Evolutionary conservation across 2,797 vertebrate genomes (phyloP), one percentile per base, ranked within the genome.

Genomic region (Phaenicophaeus curvirostris): DNA sequence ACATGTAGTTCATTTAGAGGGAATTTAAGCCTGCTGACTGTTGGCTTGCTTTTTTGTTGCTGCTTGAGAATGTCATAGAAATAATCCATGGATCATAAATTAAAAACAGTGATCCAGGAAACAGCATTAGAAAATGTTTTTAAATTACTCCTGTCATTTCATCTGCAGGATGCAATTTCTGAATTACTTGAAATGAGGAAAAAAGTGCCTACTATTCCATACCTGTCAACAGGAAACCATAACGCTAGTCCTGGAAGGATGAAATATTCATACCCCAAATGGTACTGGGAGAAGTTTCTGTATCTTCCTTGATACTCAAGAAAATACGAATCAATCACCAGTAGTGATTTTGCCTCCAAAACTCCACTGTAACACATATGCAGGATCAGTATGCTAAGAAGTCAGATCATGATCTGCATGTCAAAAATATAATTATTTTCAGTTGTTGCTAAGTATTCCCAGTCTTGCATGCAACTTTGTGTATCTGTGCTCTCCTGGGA

Each of bases 401-500:
- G 24, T 57, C 50, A 90, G 21, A 24, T 75, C 54, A 81, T 58
- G 15, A 63, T 57, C 25, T 84, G 19, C 24, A 21, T 25, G 35
- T 90, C 57, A 92, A 81, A 93, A 69, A 18, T 33, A 72, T 30
- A 89, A 58, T 14, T 54, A n/a, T 69, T 92, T 91, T 73, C 74
- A 77, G 44, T 53, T 79, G 20, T 73, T 90, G 28, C 25, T 93
- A 21, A 5, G n/a, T 62, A 77, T 44, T 65, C 41, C 50, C 50
- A 41, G 24, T 25, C 31, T 46, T 51, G 8, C 55, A 28, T 0
- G 0, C 12, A 21, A 76, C 28, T 74, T 48, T 74, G 46, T 46
- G 9, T 33, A 31, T 83, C 53, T 69, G 35, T 78, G 31, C 27
- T 77, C 88, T 86, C 59, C 35, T 86, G 91, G 66, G 61, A 89